A percentile compares a stretch with the other conserved stretches of the same genome.
Conservation (phyloP, 64 coral and sea anemone genomes). For the Stylophora pistillata region DNA sequence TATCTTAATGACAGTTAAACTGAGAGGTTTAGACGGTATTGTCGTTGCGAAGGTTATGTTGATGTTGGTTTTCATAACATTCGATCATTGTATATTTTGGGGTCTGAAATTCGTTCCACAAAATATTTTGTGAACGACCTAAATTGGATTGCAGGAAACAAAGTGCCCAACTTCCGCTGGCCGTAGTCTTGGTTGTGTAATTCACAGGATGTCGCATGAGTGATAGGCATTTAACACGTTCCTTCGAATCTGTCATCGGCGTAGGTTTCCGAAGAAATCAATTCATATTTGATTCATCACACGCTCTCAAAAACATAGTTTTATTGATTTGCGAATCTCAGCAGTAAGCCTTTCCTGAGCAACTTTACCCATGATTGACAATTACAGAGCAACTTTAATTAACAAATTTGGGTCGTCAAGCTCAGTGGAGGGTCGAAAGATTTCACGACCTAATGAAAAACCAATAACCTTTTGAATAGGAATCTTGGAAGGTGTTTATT, state of each 20-base stretch:
- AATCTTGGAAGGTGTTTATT: constrained; percentile 37
- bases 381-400: constrained; percentile 52
- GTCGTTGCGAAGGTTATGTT: neutral
- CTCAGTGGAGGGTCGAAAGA: constrained; percentile 36
- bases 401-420: neutral
- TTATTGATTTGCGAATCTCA: neutral
- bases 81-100: neutral
- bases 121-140: neutral
- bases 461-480: constrained; percentile 46
- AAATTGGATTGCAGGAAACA: neutral
- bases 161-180: constrained; percentile 3
- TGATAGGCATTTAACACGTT: constrained; percentile 55
- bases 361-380: constrained; percentile 3
- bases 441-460: constrained; percentile 33
- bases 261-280: constrained; percentile 7
- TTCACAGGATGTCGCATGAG: neutral
- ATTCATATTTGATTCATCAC: constrained; percentile 27
- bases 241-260: constrained; percentile 47
- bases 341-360: neutral
- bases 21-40: neutral
- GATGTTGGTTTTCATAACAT: neutral
- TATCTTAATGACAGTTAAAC: neutral
- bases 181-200: neutral
- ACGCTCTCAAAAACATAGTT: neutral
- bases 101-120: neutral